Percentiles rank a stretch among this genome's conserved stretches.
Conservation (phyloP, 2,888 invertebrate species). For the Perizoma affinitatum region DNA sequence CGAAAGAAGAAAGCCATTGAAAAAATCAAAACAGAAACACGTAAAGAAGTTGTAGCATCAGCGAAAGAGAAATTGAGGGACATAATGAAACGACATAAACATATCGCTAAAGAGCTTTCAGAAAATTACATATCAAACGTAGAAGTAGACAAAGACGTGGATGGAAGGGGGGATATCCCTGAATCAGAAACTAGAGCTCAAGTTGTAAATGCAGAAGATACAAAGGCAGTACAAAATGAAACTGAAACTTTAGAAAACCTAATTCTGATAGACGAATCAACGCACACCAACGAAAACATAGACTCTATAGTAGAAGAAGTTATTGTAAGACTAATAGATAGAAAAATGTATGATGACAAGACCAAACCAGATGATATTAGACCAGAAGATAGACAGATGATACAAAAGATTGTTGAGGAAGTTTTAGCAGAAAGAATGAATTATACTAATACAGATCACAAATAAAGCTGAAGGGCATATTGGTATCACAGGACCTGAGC, state of each 20-base stretch:
- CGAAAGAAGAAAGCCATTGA: slow-evolving; percentile 72
- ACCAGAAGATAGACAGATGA: slow-evolving; percentile 71
- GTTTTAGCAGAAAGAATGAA: slow-evolving; percentile 73
- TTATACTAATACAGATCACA: slow-evolving; percentile 56
- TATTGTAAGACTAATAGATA: slow-evolving; percentile 72
- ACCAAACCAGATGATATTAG: slow-evolving; percentile 78
- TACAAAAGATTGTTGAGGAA: slow-evolving; percentile 79
- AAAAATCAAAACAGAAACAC: slow-evolving; percentile 77
- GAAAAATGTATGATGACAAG: slow-evolving; percentile 81
- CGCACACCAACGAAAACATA: slow-evolving; percentile 63
- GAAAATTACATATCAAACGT: slow-evolving; percentile 51
- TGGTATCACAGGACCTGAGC: too few relatives aligned
- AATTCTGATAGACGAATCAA: slow-evolving; percentile 39
- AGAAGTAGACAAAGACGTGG: slow-evolving; percentile 47
- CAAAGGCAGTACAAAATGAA: slow-evolving; percentile 33
- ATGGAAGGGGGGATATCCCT: slow-evolving; percentile 66
- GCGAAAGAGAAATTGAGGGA: slow-evolving; percentile 79
- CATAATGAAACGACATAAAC: slow-evolving; percentile 78
- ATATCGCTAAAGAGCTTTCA: slow-evolving; percentile 67
- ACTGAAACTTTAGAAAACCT: slow-evolving; percentile 34
- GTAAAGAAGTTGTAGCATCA: slow-evolving; percentile 76
- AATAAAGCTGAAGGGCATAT: slow-evolving; percentile 40
- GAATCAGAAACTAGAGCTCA: slow-evolving; percentile 48
- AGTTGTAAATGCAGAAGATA: slow-evolving; percentile 33
- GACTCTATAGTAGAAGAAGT: slow-evolving; percentile 79